These are phyloP conservation scores for Ichneumon xanthorius DNA, from an alignment of 2,888 invertebrate genomes.

Conservation along the genomic window DNA sequence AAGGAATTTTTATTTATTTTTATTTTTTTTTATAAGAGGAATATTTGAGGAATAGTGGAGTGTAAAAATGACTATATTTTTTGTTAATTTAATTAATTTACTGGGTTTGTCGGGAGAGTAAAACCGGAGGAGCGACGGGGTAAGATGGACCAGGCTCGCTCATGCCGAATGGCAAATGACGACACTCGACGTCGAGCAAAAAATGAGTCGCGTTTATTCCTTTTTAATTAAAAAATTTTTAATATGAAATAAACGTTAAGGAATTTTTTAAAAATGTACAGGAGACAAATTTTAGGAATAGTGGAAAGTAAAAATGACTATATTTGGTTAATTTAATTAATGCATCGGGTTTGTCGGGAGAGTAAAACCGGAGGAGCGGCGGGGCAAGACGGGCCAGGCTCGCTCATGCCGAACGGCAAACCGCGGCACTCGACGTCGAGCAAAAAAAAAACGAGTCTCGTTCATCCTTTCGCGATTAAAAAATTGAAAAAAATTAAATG, in stretches of 20 bases:
- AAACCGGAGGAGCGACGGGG: slow-evolving; percentile 31
- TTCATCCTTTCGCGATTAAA: background rate
- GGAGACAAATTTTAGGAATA: too few species aligned
- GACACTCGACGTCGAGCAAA: slow-evolving; percentile 1
- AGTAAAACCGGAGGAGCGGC: slow-evolving; percentile 23
- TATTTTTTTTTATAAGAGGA: too few species aligned
- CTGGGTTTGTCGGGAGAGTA: slow-evolving; percentile 1
- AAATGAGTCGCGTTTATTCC: background rate
- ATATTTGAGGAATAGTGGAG: too few species aligned
- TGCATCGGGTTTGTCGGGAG: slow-evolving; percentile 9
- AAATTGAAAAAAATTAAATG: too few species aligned
- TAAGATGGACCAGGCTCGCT: slow-evolving; percentile 1
- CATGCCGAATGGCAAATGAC: background rate
- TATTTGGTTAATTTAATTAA: too few species aligned
- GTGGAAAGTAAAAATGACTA: too few species aligned
- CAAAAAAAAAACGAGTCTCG: background rate
- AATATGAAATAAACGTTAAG: too few species aligned
- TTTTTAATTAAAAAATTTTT: too few species aligned
- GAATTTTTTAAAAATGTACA: too few species aligned
- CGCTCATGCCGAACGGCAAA: background rate
- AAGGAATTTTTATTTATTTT: background rate
- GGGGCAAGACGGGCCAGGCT: slow-evolving; percentile 15
- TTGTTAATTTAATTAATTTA: background rate
- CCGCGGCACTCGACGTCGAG: background rate
- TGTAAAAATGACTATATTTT: too few species aligned